Percentiles rank a stretch among this genome's conserved stretches.
phyloP scores from a whole-genome alignment of 2,113 vertebrate genomes.

The Urocitellus parryii region DNA sequence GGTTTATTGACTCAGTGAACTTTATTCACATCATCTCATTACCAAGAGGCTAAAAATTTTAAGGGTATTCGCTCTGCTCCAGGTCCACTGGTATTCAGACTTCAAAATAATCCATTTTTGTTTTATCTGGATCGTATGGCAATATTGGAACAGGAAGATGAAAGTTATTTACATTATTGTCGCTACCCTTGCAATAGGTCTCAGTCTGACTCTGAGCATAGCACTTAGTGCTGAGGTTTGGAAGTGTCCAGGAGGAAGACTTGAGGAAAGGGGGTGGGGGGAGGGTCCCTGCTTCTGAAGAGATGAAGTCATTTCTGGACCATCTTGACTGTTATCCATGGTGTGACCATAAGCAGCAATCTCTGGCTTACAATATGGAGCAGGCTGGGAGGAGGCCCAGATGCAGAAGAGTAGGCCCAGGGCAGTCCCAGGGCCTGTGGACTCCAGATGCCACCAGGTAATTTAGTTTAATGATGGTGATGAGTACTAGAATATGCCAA shows the following conservation, averaged over 20 bases:
- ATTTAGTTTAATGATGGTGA: not conserved
- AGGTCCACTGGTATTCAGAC: not conserved
- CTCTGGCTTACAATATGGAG: not conserved
- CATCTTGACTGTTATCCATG: not conserved
- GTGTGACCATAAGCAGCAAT: not conserved
- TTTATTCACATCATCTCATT: not conserved
- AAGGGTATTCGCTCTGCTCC: not conserved
- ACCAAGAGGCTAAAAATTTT: not conserved
- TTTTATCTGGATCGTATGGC: not conserved
- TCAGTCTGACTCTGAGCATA: not conserved
- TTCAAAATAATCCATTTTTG: constrained; percentile 24
- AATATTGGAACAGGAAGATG: not conserved
- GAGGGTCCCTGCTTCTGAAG: not conserved
- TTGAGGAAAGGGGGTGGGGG: too few relatives aligned
- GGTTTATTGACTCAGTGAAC: not conserved
- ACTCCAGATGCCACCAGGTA: not conserved
- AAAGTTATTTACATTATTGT: not conserved
- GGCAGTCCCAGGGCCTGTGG: not conserved
- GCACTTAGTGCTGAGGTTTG: not conserved
- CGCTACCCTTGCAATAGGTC: not conserved
- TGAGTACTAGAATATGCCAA: not conserved
- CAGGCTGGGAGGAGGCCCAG: not conserved
- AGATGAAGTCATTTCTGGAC: not conserved
- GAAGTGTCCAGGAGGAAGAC: not conserved
- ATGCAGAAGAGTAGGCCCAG: not conserved